phyloP scores from a whole-genome alignment of 2,888 invertebrate species.

The Drosophila subsilvestris region DNA sequence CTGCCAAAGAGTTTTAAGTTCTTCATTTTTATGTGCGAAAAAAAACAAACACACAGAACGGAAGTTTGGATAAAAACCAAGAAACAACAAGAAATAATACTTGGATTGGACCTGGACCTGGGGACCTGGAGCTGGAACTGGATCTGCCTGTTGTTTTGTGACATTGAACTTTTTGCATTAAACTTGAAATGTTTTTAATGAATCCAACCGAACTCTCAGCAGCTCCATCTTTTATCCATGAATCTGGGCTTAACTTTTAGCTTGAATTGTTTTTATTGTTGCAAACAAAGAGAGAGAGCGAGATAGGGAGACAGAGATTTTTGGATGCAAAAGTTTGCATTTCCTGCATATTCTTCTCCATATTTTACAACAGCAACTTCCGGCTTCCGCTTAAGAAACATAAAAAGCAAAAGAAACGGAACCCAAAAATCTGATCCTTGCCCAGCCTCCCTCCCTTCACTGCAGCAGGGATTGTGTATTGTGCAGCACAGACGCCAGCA shows the following conservation, averaged over 20 bases:
- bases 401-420: conserved; percentile 74
- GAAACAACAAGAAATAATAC: conserved; percentile 17
- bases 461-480: conserved; percentile 58
- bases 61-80: conserved; percentile 13
- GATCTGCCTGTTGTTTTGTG: conserved; percentile 43
- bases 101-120: neutral
- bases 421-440: conserved; percentile 6
- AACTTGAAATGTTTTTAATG: conserved; percentile 57
- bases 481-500: conserved; percentile 25
- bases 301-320: conserved; percentile 2
- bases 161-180: conserved; percentile 68
- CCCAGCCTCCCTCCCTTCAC: conserved; percentile 11
- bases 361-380: conserved; percentile 76
- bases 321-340: conserved; percentile 73
- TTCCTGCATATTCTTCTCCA: conserved; percentile 71
- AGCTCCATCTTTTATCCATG: conserved; percentile 25
- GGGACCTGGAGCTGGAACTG: neutral
- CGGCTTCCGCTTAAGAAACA: conserved; percentile 65
- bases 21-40: conserved; percentile 41
- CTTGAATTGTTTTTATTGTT: conserved; percentile 31
- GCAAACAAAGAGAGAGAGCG: conserved; percentile 12
- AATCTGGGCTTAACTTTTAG: conserved; percentile 25
- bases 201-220: conserved; percentile 35
- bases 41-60: conserved; percentile 20
- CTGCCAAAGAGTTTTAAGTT: conserved; percentile 44